These are phyloP conservation scores for Amorpha juglandis DNA, from an alignment of 2,888 invertebrate species.

Conservation along the genomic window DNA sequence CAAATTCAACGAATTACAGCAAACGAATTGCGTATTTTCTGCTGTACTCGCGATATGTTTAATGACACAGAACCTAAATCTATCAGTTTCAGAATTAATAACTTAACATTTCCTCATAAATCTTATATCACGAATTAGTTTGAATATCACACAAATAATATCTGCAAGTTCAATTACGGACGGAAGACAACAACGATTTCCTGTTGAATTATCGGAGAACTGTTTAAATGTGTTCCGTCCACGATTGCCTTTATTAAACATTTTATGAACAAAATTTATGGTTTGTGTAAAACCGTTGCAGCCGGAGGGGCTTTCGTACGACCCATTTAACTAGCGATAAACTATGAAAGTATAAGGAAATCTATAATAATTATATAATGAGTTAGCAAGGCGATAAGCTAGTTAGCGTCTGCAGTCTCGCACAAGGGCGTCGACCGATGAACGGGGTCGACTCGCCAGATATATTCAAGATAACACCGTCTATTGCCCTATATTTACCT, in stretches of 20 bases:
- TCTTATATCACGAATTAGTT: background rate
- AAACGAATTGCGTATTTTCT: too few relatives aligned
- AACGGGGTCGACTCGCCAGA: conserved; percentile 47
- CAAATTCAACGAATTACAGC: too few relatives aligned
- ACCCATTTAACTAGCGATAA: conserved; percentile 25
- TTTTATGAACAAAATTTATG: conserved; percentile 13
- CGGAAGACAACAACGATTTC: conserved; percentile 3
- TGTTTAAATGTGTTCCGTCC: conserved; percentile 5
- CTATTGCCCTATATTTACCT: conserved; percentile 43
- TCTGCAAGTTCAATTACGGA: background rate
- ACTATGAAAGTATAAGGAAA: conserved; percentile 35
- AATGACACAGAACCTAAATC: too few relatives aligned
- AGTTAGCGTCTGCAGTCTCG: conserved; percentile 38
- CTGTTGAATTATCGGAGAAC: conserved; percentile 1
- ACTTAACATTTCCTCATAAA: too few relatives aligned
- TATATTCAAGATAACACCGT: conserved; percentile 48
- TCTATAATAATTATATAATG: conserved; percentile 51
- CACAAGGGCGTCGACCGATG: conserved; percentile 61
- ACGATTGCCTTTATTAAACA: conserved; percentile 5
- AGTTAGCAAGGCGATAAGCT: conserved; percentile 44
- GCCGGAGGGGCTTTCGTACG: conserved; percentile 11
- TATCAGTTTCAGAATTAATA: too few relatives aligned
- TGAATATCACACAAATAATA: background rate
- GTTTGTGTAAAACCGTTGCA: conserved; percentile 14
- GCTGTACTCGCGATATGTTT: too few relatives aligned